A percentile compares a stretch with the other conserved stretches of the same genome.
These are phyloP conservation scores for Cheilosia variabilis DNA, from an alignment of 2,888 invertebrate genomes.

Conservation along the genomic window DNA sequence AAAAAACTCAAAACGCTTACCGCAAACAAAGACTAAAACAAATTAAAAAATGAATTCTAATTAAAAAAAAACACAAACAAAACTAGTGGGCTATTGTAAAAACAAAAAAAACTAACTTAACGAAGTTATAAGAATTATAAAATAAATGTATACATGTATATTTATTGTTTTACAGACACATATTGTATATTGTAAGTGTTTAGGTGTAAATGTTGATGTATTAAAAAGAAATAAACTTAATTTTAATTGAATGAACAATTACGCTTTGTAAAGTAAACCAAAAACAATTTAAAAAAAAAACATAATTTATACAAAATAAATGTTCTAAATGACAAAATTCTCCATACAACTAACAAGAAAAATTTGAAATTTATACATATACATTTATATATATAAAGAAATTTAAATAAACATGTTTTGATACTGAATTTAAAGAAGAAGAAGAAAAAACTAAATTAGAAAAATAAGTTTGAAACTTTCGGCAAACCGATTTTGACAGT, in stretches of 20 bases:
- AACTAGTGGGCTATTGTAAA: slow-evolving; percentile 48
- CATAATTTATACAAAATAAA: slow-evolving; percentile 51
- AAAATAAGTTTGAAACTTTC: slow-evolving; percentile 30
- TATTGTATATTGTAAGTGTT: slow-evolving; percentile 61
- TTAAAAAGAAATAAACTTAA: slow-evolving; percentile 12
- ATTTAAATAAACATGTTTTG: slow-evolving; percentile 58
- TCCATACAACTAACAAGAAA: slow-evolving; percentile 24
- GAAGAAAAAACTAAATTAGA: slow-evolving; percentile 27
- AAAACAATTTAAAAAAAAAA: slow-evolving; percentile 14
- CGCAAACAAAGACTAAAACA: slow-evolving; percentile 81
- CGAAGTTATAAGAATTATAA: slow-evolving; percentile 16
- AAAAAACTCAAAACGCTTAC: slow-evolving; percentile 79
- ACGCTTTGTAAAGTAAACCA: slow-evolving; percentile 52
- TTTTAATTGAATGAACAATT: slow-evolving; percentile 38
- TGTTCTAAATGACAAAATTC: slow-evolving; percentile 12
- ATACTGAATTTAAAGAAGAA: slow-evolving; percentile 63
- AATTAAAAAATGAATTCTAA: slow-evolving; percentile 47
- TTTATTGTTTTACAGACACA: slow-evolving; percentile 64
- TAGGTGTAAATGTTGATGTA: slow-evolving; percentile 61
- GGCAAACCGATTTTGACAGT: slow-evolving; percentile 41
- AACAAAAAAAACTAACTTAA: slow-evolving; percentile 30
- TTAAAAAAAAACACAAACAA: slow-evolving; percentile 29
- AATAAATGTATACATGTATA: slow-evolving; percentile 44
- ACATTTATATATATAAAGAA: slow-evolving; percentile 59
- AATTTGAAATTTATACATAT: slow-evolving; percentile 65